Percentiles rank a stretch among this genome's conserved stretches.
phyloP scores from a whole-genome alignment of 35 echinoderm and acorn worm genomes.

The Nesometra sesokonis region DNA sequence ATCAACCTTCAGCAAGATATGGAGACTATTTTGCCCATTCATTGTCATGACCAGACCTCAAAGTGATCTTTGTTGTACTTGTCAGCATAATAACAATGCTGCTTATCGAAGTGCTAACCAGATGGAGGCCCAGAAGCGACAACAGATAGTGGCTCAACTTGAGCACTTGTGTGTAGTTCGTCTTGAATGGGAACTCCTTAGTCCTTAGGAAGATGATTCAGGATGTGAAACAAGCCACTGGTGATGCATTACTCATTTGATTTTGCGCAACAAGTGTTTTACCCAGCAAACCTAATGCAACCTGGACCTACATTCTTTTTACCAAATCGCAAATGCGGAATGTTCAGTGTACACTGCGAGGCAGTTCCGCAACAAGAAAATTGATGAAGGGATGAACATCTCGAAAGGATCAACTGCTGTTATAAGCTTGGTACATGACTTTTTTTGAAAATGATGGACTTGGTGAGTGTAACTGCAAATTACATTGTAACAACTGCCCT shows the following conservation, averaged over 20 bases:
- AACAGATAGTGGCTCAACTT: no score
- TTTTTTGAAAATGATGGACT: constrained; percentile 22
- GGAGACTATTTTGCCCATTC: neutral
- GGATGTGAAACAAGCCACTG: no score
- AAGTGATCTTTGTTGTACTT: neutral
- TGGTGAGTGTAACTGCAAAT: neutral
- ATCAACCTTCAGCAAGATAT: neutral
- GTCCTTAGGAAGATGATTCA: no score
- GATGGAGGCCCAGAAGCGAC: no score
- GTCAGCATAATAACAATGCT: neutral
- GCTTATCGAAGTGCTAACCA: no score
- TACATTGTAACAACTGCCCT: constrained; percentile 38
- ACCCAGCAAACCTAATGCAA: constrained; percentile 33
- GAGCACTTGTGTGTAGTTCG: no score
- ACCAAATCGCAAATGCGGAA: constrained; percentile 7
- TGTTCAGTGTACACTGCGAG: constrained; percentile 38
- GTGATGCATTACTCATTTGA: constrained; percentile 5
- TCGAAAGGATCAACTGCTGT: constrained; percentile 39
- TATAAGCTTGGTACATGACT: constrained; percentile 32
- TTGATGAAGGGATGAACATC: constrained; percentile 27
- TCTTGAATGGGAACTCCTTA: no score
- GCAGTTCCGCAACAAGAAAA: constrained; percentile 33
- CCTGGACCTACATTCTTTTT: constrained; percentile 47
- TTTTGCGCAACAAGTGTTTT: constrained; percentile 48
- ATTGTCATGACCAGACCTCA: neutral